Evolutionary conservation across 2,888 invertebrate genomes (phyloP).

Genomic region (Xestoiulus laeticollis): DNA sequence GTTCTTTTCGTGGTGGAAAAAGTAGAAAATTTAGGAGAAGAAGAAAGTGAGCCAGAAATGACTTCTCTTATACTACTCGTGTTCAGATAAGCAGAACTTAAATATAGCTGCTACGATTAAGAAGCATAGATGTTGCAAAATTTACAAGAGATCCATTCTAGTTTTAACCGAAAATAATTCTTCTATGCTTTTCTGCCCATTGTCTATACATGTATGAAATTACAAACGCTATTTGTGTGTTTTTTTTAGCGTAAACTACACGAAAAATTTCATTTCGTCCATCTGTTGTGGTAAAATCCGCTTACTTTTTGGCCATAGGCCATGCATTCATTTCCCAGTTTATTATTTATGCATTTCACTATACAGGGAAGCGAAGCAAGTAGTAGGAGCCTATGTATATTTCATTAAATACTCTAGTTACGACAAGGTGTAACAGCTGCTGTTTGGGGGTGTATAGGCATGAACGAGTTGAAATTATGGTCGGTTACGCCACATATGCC

Average conservation of each 20-base stretch:
- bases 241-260: background rate
- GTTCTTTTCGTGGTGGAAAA: too few species aligned
- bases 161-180: background rate
- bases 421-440: slow-evolving; percentile 18
- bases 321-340: slow-evolving; percentile 33
- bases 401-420: slow-evolving; percentile 1
- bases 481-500: slow-evolving; percentile 24
- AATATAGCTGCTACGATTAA: too few species aligned
- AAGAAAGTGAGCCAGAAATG: too few species aligned
- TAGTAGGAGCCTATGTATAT: slow-evolving; percentile 20
- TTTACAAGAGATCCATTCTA: background rate
- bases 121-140: background rate
- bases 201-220: background rate
- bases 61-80: too few species aligned
- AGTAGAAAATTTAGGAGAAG: too few species aligned
- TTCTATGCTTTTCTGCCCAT: background rate
- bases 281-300: background rate
- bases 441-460: background rate
- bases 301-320: slow-evolving; percentile 27
- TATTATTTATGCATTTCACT: slow-evolving; percentile 19
- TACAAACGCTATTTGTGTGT: background rate
- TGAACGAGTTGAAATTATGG: background rate
- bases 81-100: too few species aligned
- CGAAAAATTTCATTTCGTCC: slow-evolving; percentile 11
- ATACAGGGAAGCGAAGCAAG: background rate